phyloP scores from a whole-genome alignment of 2,797 vertebrate genomes.

The Varecia variegata region DNA sequence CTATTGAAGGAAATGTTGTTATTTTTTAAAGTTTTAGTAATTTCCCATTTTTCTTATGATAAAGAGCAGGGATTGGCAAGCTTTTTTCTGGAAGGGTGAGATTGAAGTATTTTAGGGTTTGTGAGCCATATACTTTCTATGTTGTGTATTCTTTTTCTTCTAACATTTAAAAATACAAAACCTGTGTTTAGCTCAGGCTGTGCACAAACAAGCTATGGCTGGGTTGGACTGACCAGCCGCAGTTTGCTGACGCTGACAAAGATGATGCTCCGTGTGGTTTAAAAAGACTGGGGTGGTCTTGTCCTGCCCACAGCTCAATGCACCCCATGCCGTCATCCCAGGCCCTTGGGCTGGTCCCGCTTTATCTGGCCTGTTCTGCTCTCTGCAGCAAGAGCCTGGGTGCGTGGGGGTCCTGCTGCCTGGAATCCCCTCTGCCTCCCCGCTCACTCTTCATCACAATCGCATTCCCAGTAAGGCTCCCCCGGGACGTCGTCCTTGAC shows the following conservation, averaged over 20 bases:
- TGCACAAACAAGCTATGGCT: too few relatives aligned
- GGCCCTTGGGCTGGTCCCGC: too few relatives aligned
- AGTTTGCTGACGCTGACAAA: background rate
- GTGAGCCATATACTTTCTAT: background rate
- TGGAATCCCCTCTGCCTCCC: background rate
- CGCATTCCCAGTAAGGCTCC: background rate
- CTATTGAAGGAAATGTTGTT: background rate
- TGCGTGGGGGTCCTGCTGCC: background rate
- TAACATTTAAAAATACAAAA: background rate
- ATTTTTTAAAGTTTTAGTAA: background rate
- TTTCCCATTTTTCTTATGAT: background rate
- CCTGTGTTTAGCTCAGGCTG: background rate
- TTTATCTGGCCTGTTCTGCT: background rate
- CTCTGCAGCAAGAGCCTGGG: background rate
- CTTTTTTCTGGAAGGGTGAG: background rate
- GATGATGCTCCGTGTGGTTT: too few relatives aligned
- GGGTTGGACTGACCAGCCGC: accelerated
- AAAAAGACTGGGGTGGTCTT: accelerated
- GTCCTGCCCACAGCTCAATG: accelerated
- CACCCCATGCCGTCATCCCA: accelerated
- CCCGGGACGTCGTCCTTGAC: accelerated
- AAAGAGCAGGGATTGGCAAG: background rate
- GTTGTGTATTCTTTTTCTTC: background rate
- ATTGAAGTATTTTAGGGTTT: background rate
- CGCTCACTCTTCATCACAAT: background rate